These are phyloP conservation scores for Phymanthus crucifer DNA, from an alignment of 92 coral and sea anemone genomes.

Conservation along the genomic window DNA sequence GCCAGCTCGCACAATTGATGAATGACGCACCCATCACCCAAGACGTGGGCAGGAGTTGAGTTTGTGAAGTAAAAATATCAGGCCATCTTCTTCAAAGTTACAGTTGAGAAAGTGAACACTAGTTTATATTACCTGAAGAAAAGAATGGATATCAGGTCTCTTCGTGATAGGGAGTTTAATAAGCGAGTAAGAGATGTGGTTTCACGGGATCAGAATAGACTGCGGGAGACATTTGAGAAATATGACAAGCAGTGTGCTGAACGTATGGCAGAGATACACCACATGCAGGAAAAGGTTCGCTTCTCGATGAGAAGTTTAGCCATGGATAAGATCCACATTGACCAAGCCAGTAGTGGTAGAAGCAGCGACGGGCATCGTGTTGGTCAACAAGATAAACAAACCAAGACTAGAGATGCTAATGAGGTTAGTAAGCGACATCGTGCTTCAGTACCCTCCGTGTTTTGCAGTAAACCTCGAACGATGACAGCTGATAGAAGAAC, in stretches of 20 bases:
- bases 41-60: slow-evolving; percentile 13
- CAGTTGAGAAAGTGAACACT: neutral
- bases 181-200: slow-evolving; percentile 77
- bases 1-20: neutral
- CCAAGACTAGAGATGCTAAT: neutral
- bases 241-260: slow-evolving; percentile 70
- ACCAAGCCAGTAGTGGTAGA: neutral
- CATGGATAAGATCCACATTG: slow-evolving; percentile 52
- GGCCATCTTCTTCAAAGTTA: neutral
- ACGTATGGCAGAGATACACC: slow-evolving; percentile 76
- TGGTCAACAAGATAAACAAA: neutral
- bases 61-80: neutral
- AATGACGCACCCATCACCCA: neutral
- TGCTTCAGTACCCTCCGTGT: neutral
- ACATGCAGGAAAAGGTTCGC: slow-evolving; percentile 77
- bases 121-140: neutral
- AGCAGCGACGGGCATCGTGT: neutral
- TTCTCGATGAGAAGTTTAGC: slow-evolving; percentile 76
- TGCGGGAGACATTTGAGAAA: slow-evolving; percentile 57
- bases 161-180: slow-evolving; percentile 63
- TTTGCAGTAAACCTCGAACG: neutral
- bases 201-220: slow-evolving; percentile 61
- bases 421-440: slow-evolving; percentile 1
- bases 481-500: neutral
- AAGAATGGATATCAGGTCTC: slow-evolving; percentile 21